Percentiles rank a stretch among this genome's conserved stretches.
phyloP scores from a whole-genome alignment of 2,888 invertebrate genomes.

The Carpatolechia fugitivella region DNA sequence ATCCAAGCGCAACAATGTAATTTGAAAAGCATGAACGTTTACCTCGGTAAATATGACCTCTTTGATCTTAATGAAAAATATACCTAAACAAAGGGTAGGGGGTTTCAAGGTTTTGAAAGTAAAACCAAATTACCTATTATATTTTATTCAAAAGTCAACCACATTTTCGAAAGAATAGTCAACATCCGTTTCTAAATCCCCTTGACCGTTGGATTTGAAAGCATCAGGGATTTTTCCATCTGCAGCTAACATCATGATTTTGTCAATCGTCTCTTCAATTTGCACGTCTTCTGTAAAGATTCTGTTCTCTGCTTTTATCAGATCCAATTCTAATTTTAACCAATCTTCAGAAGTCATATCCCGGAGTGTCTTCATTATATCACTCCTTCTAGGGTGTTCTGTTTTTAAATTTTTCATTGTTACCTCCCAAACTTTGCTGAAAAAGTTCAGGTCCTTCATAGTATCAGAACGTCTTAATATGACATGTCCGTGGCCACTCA shows the following conservation, averaged over 20 bases:
- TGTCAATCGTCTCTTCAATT: constrained; percentile 1
- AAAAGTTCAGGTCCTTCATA: not conserved
- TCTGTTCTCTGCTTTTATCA: not conserved
- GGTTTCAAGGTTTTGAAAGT: too few relatives aligned
- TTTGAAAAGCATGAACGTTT: too few relatives aligned
- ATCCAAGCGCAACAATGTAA: too few relatives aligned
- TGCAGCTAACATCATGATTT: not conserved
- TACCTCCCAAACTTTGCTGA: not conserved
- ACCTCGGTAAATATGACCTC: too few relatives aligned
- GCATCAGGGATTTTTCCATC: not conserved
- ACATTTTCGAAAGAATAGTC: not conserved
- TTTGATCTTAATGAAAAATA: too few relatives aligned
- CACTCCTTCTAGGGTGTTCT: not conserved
- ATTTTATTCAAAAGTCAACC: not conserved
- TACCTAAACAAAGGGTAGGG: too few relatives aligned
- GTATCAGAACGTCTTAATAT: not conserved
- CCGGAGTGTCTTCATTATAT: not conserved
- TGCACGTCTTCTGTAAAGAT: constrained; percentile 1
- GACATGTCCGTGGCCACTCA: not conserved
- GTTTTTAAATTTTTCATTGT: not conserved
- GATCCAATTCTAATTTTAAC: not conserved
- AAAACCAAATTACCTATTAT: not conserved
- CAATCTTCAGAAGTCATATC: not conserved
- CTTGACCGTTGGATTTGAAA: not conserved
- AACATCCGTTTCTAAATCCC: not conserved